phyloP scores from a whole-genome alignment of 2,113 vertebrate genomes.

The Sigmodon hispidus region DNA sequence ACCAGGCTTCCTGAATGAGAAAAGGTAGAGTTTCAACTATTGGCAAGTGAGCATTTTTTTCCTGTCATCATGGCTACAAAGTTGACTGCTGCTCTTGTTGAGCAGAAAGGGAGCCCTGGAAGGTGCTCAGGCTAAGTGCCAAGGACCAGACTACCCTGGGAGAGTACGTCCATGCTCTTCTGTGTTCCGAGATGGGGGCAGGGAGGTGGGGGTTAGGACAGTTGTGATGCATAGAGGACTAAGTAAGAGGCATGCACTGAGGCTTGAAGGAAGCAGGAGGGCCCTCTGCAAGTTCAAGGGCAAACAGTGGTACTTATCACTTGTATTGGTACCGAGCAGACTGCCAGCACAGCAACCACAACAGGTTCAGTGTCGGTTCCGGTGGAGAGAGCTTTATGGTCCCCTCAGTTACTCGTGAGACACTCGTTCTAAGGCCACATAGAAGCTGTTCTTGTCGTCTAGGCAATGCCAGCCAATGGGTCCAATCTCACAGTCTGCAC shows the following conservation, averaged over 20 bases:
- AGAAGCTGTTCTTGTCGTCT: slow-evolving; percentile 96
- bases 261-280: background rate
- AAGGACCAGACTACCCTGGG: background rate
- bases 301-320: background rate
- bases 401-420: slow-evolving; percentile 88
- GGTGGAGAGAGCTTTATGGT: background rate
- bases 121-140: background rate
- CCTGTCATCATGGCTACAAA: background rate
- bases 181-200: background rate
- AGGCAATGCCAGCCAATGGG: slow-evolving; percentile 98
- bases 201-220: background rate
- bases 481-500: slow-evolving; percentile 97
- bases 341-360: background rate
- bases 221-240: background rate
- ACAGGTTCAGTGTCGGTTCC: background rate
- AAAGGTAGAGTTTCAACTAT: background rate
- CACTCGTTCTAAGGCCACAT: slow-evolving; percentile 94
- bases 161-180: background rate
- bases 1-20: background rate
- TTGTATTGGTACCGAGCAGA: background rate
- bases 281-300: background rate
- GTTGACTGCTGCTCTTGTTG: background rate
- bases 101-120: background rate
- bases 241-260: background rate
- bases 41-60: background rate